A percentile compares a stretch with the other conserved stretches of the same genome.
Evolutionary conservation across 2,113 vertebrate species (phyloP).

Genomic region (Nettapus auritus): DNA sequence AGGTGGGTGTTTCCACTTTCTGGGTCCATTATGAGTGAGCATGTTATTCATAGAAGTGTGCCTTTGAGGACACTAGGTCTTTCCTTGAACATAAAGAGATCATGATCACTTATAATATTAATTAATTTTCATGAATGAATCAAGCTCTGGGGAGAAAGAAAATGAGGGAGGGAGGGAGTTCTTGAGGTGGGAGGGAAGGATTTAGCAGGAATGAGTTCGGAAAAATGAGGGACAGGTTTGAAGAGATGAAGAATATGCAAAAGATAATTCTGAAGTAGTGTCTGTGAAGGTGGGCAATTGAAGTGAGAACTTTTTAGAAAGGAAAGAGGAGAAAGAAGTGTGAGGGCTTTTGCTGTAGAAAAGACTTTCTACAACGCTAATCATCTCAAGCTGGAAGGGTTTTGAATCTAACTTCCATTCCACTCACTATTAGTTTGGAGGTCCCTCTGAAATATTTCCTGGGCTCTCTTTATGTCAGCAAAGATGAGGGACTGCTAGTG

Average conservation of each 20-base stretch:
- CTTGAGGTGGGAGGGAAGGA: neutral
- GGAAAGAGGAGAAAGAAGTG: neutral
- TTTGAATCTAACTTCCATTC: neutral
- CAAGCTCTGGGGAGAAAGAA: neutral
- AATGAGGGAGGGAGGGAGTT: neutral
- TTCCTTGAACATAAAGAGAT: neutral
- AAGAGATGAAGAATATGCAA: neutral
- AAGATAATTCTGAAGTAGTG: neutral
- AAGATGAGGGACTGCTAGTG: neutral
- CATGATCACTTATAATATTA: neutral
- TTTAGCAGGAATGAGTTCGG: neutral
- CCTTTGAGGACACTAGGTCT: neutral
- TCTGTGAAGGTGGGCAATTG: neutral
- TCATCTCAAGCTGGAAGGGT: neutral
- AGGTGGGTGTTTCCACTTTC: neutral
- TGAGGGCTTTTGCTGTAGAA: neutral
- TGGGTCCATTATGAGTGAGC: neutral
- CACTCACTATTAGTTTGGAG: neutral
- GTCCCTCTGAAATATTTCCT: neutral
- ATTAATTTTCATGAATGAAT: neutral
- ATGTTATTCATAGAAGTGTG: neutral
- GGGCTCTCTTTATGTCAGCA: neutral
- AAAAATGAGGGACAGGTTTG: neutral
- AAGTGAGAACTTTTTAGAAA: neutral
- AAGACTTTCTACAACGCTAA: neutral